Conservation (phyloP, 2,113 vertebrate species). For the Cygnus buccinator region DNA sequence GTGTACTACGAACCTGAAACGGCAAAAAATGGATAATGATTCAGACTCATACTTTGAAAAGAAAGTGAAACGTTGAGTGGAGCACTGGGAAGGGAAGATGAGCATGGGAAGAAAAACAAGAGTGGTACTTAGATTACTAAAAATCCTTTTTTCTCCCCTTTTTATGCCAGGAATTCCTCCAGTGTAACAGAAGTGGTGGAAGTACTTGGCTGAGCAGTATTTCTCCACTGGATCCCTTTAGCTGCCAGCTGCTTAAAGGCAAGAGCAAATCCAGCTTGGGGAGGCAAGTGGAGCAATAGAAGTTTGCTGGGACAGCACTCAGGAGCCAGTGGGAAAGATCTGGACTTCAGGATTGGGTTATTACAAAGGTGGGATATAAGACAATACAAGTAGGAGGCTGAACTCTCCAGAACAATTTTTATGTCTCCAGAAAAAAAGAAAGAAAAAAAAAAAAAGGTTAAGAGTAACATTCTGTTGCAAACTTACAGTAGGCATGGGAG, state of each 20-base stretch:
- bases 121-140: not conserved
- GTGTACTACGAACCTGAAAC: not conserved
- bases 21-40: not conserved
- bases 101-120: not conserved
- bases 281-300: not conserved
- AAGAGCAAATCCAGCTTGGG: not conserved
- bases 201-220: not conserved
- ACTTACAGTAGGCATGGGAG: not conserved
- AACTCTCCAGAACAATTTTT: not conserved
- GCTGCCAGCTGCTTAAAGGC: not conserved
- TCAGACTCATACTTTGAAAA: not conserved
- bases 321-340: not conserved
- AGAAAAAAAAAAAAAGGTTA: not conserved
- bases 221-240: not conserved
- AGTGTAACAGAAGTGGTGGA: not conserved
- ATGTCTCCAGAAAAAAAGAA: not conserved
- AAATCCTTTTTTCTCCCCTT: not conserved
- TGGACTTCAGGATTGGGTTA: not conserved
- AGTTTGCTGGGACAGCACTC: not conserved
- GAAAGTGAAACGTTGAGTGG: not conserved
- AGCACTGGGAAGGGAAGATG: not conserved
- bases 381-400: not conserved
- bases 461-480: not conserved
- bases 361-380: not conserved
- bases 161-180: not conserved